These are phyloP conservation scores for Thalassoma bifasciatum DNA, from an alignment of 2,113 vertebrate genomes.

Conservation along the genomic window DNA sequence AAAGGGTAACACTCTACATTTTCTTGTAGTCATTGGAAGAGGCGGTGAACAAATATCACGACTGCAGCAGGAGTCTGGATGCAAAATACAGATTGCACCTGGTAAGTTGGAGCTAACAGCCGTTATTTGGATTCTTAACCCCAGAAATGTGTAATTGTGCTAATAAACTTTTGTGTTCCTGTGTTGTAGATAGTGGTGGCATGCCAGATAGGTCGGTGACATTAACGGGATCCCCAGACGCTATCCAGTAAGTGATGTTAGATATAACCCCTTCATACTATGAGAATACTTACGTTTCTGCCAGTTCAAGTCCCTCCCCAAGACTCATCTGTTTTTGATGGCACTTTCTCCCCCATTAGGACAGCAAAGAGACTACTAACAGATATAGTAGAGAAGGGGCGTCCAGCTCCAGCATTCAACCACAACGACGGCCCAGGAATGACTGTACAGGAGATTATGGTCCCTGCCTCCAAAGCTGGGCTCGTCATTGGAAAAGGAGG, in stretches of 20 bases:
- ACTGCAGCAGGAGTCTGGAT: constrained; percentile 97
- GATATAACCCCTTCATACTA: no score
- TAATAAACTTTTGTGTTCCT: not conserved
- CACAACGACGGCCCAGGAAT: constrained; percentile 95
- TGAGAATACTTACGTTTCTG: no score
- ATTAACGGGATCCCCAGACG: constrained; percentile 93
- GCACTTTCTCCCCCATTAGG: constrained; percentile 68
- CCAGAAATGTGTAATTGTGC: not conserved
- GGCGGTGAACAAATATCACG: constrained; percentile 99
- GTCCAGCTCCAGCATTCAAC: constrained; percentile 95
- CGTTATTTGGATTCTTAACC: not conserved
- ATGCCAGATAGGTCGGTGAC: constrained; percentile 96
- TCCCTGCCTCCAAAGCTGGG: constrained; percentile 96
- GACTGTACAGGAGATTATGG: constrained; percentile 97
- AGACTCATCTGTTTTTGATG: not conserved
- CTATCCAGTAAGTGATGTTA: constrained; percentile 90
- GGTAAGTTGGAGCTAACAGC: constrained; percentile 79
- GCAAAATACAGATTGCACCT: constrained; percentile 99
- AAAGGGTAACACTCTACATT: constrained; percentile 25
- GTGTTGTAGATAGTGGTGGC: constrained; percentile 93
- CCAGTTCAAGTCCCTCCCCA: no score
- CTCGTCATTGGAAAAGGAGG: constrained; percentile 98
- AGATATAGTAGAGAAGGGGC: constrained; percentile 97
- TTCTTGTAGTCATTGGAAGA: constrained; percentile 92
- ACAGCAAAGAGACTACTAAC: constrained; percentile 92